Base-by-base conservation (phyloP, 2,888 invertebrate species). In the Noctua pronuba region DNA sequence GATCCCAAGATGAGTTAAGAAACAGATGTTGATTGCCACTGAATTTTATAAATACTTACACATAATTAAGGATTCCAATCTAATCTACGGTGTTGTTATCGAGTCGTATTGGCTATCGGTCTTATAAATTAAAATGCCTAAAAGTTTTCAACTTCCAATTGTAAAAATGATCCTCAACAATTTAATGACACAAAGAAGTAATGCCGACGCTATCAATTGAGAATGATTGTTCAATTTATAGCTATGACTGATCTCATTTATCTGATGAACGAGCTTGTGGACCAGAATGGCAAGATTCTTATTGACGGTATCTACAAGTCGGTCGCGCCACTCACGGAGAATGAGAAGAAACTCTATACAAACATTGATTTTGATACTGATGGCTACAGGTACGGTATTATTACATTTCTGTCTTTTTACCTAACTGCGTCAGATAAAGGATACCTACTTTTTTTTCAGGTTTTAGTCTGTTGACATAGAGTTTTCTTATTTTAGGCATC, bases 171-270 rank as follows among this genome's bases (percentile, higher is more conserved):
- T 55, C 24, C 49, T 38, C 31, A 64, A 68, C 44, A 52, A 75
- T 74, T 65, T 73, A 31, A 66, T 28, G 38, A 31, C 44, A 65
- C 38, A 67, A 49, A 77, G n/a, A 58, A 73, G 24, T 24, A 49
- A 64, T 69, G 31, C 68, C 62, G 72, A 31, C 46, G 35, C 18
- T 46, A 76, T 73, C 70, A 86, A 88, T 86, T 78, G 73, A 69
- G 18, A 69, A 76, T 75, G 73, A 85, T 82, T 85, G 77, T 88
- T 73, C 83, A 58, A 83, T 72, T 95, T 95, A 91, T 95, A 94
- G 99, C 98, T 1, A 98, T 99, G 99, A 97, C 98, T 1, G 99
- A 99, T 96, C 97, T 99, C 71, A 97, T 99, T 83, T 98, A 98
- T 92, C 94, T 99, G 66, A 97, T 99, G 96, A 97, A 98, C 91